Evolutionary conservation across 2,113 vertebrate genomes (phyloP).

Genomic region (Chaetura pelagica): DNA sequence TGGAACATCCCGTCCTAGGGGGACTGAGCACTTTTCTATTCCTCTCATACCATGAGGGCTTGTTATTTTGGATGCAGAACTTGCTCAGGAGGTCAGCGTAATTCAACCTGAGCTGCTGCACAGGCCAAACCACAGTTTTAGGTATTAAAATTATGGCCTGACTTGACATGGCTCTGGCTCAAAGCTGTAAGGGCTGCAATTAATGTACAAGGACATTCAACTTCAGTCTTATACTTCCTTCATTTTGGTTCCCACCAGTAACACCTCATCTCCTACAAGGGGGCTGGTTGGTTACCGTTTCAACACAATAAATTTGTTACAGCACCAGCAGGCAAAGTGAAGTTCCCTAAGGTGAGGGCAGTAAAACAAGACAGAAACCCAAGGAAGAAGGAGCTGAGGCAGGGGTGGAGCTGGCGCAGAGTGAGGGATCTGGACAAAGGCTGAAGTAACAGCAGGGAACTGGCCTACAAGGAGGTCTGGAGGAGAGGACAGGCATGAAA

Average conservation of each 20-base stretch:
- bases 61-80: not conserved
- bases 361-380: not conserved
- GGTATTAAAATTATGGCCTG: not conserved
- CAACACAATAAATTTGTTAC: not conserved
- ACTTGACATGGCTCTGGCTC: not conserved
- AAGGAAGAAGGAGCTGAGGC: not conserved
- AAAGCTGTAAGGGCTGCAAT: not conserved
- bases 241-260: not conserved
- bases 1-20: not conserved
- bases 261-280: not conserved
- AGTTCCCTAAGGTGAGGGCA: not conserved
- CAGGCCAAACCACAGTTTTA: not conserved
- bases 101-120: not conserved
- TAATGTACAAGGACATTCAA: not conserved
- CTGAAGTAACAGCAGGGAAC: not conserved
- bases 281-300: not conserved
- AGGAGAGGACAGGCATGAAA: not conserved
- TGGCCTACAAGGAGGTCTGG: not conserved
- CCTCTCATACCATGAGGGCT: not conserved
- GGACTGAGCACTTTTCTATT: not conserved
- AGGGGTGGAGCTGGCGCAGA: not conserved
- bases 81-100: not conserved
- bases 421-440: rapidly evolving
- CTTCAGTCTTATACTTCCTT: not conserved
- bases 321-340: not conserved